phyloP scores from a whole-genome alignment of 2,797 vertebrate species.

The Tenualosa thibaudeaui region DNA sequence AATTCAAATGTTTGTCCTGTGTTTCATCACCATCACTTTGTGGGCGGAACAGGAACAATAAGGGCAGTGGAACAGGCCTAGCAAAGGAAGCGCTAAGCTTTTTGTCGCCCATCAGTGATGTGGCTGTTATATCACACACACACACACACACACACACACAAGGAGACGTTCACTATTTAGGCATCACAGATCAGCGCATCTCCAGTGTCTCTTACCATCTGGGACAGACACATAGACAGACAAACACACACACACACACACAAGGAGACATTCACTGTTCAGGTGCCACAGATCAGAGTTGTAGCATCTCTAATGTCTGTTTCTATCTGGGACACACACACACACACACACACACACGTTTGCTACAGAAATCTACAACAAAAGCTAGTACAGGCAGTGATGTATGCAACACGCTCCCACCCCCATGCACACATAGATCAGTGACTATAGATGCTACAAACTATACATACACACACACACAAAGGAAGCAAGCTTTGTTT shows the following conservation, averaged over 20 bases:
- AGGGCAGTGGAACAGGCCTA: background rate
- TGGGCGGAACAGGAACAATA: background rate
- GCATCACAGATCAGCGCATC: background rate
- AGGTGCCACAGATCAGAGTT: background rate
- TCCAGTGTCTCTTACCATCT: too few relatives aligned
- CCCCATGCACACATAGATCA: background rate
- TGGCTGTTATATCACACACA: constrained; percentile 6
- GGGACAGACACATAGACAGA: background rate
- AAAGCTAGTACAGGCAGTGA: background rate
- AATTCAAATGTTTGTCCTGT: background rate
- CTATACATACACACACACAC: background rate
- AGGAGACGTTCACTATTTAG: too few relatives aligned
- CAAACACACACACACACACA: background rate
- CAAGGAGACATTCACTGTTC: background rate
- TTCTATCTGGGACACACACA: background rate
- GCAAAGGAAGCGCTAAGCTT: background rate
- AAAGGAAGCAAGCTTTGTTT: background rate
- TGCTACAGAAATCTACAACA: background rate
- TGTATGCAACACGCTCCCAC: background rate
- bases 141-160: constrained; percentile 24
- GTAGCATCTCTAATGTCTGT: background rate
- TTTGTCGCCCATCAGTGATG: background rate
- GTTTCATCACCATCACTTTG: background rate
- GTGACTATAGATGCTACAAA: background rate
- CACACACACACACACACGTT: constrained; percentile 2